A percentile compares a stretch with the other conserved stretches of the same genome.
Evolutionary conservation across 2,113 vertebrate genomes (phyloP).

Genomic region (Prinia subflava): DNA sequence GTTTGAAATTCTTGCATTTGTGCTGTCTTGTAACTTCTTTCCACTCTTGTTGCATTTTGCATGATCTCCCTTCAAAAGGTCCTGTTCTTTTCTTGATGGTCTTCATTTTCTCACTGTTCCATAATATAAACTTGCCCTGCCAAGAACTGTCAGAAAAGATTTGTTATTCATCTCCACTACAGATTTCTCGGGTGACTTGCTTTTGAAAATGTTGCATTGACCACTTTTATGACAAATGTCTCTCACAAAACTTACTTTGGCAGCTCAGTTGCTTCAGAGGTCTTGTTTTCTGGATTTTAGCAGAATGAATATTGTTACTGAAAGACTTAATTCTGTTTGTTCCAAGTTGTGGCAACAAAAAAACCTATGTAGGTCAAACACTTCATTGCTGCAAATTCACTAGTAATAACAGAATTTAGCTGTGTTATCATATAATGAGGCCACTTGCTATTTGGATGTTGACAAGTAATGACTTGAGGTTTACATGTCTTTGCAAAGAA

Average conservation of each 20-base stretch:
- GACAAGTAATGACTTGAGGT: neutral
- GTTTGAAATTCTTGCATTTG: neutral
- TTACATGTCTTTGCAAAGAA: neutral
- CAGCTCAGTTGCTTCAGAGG: neutral
- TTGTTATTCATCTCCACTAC: neutral
- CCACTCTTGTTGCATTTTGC: neutral
- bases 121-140: neutral
- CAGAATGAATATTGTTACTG: neutral
- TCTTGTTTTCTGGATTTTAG: neutral
- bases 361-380: conserved; percentile 28
- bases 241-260: neutral
- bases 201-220: neutral
- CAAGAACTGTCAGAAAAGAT: neutral
- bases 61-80: neutral
- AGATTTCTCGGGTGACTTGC: neutral
- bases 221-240: neutral
- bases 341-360: neutral
- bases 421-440: neutral
- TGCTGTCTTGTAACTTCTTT: neutral
- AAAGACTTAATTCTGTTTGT: neutral
- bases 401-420: neutral
- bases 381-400: conserved; percentile 7
- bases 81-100: neutral
- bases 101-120: neutral
- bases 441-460: neutral